These are phyloP conservation scores for Montipora capitata DNA, from an alignment of 92 coral and sea anemone species.

Conservation along the genomic window DNA sequence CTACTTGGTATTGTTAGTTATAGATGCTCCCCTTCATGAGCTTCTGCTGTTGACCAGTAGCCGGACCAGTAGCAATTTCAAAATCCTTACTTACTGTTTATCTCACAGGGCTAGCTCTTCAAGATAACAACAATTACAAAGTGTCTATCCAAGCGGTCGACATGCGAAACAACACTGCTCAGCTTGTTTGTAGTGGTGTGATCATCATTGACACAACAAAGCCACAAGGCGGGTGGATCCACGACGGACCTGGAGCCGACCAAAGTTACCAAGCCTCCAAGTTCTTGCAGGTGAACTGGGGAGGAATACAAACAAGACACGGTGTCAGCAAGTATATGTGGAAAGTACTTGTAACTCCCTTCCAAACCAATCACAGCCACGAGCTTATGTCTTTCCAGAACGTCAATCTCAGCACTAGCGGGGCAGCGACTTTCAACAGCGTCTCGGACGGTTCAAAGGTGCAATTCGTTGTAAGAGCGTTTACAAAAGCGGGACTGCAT, in stretches of 20 bases:
- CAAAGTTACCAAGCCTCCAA: constrained; percentile 88
- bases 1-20: too few species aligned
- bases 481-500: constrained; percentile 93
- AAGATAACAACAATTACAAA: constrained; percentile 78
- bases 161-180: constrained; percentile 69
- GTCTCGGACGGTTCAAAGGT: constrained; percentile 81
- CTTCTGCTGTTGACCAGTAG: too few species aligned
- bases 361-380: constrained; percentile 39
- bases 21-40: too few species aligned
- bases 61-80: background rate
- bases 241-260: constrained; percentile 89
- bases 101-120: constrained; percentile 79
- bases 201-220: constrained; percentile 88
- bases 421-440: constrained; percentile 72
- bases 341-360: constrained; percentile 81
- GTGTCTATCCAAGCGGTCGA: constrained; percentile 87
- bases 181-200: constrained; percentile 79
- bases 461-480: constrained; percentile 79
- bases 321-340: constrained; percentile 90
- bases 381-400: constrained; percentile 74
- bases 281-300: constrained; percentile 91
- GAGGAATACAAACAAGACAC: constrained; percentile 87
- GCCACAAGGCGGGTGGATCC: constrained; percentile 94
- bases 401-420: constrained; percentile 77
- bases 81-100: constrained; percentile 13